phyloP scores from a whole-genome alignment of 2,888 invertebrate species.

The Loripinus fragilis region DNA sequence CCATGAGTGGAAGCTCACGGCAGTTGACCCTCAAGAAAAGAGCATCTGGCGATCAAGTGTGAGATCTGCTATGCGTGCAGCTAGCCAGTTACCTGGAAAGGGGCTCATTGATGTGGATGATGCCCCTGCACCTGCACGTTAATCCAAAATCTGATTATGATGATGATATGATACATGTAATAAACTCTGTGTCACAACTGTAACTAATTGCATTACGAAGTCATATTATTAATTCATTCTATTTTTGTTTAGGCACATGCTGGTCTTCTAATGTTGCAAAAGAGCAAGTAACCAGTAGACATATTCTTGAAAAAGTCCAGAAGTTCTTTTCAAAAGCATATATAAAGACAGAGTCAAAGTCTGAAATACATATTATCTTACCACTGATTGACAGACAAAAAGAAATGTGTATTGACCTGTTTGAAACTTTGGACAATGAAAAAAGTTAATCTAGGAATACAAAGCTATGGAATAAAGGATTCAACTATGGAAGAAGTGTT shows the following conservation, averaged over 20 bases:
- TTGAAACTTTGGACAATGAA: conserved; percentile 73
- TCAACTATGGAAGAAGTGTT: conserved; percentile 82
- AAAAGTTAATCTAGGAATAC: conserved; percentile 67
- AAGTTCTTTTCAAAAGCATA: conserved; percentile 30
- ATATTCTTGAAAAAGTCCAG: conserved; percentile 20
- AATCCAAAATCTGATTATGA: no score
- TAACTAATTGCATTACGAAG: no score
- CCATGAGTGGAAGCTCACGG: no score
- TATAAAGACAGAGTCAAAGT: conserved; percentile 16
- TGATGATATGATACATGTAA: no score
- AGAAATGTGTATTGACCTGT: conserved; percentile 79
- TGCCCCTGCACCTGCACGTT: no score
- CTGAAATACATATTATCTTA: conserved; percentile 70
- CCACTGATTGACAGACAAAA: conserved; percentile 66
- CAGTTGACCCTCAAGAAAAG: no score
- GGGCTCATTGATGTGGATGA: no score
- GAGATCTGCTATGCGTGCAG: no score
- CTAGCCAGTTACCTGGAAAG: no score
- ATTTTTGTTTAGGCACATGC: background rate
- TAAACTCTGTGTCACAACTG: no score
- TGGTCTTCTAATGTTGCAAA: background rate
- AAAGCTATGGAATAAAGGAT: conserved; percentile 80
- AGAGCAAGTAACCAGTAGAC: background rate
- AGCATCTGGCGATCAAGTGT: no score
- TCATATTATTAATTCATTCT: no score